Conservation (phyloP, 2,113 vertebrate species). For the Vimba vimba region DNA sequence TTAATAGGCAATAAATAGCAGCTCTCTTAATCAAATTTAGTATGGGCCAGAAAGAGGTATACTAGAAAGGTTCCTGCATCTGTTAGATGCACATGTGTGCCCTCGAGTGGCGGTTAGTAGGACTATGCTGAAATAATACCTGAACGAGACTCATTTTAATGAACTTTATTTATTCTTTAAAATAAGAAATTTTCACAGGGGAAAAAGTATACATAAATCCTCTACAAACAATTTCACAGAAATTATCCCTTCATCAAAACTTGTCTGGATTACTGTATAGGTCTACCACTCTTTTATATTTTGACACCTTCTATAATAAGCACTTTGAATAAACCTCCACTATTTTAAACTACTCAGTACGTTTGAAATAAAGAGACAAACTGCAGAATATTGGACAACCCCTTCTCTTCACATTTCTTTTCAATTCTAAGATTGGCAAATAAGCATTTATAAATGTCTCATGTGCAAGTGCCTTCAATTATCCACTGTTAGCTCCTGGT, state of each 20-base stretch:
- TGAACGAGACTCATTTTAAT: neutral
- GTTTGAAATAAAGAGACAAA: slow-evolving; percentile 1
- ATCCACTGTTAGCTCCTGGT: neutral
- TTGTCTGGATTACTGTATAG: slow-evolving; percentile 11
- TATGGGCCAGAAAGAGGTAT: too few species aligned
- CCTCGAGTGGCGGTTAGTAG: slow-evolving; percentile 36
- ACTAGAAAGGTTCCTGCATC: neutral
- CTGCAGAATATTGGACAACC: slow-evolving; percentile 4
- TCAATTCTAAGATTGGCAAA: slow-evolving; percentile 10
- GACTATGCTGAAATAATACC: slow-evolving; percentile 2
- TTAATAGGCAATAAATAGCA: neutral
- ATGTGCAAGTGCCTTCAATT: neutral
- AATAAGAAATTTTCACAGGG: slow-evolving; percentile 58
- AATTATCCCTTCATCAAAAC: slow-evolving; percentile 61
- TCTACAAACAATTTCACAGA: slow-evolving; percentile 69
- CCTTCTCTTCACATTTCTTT: neutral
- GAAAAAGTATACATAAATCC: slow-evolving; percentile 50
- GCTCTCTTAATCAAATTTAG: neutral
- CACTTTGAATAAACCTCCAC: slow-evolving; percentile 11
- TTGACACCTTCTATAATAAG: slow-evolving; percentile 29
- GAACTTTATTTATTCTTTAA: slow-evolving; percentile 61
- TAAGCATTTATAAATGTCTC: slow-evolving; percentile 27
- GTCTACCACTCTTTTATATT: slow-evolving; percentile 22
- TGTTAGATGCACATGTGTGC: neutral
- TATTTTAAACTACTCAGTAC: slow-evolving; percentile 14